A percentile compares a stretch with the other conserved stretches of the same genome.
Evolutionary conservation across 2,888 invertebrate species (phyloP).

Genomic region (Erannis defoliaria): DNA sequence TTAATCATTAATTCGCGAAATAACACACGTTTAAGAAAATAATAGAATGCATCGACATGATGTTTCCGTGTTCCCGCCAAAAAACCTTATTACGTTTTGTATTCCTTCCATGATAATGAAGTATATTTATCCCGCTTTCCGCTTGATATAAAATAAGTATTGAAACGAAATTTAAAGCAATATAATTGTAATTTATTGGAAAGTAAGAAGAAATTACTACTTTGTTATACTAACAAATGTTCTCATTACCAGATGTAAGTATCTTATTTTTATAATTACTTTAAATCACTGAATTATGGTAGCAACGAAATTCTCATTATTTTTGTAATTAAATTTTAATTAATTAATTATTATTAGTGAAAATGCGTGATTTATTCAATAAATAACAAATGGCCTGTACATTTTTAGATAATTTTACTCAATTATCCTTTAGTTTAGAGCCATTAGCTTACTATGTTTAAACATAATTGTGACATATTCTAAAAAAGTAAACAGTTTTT

Average conservation of each 20-base stretch:
- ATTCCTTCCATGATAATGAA: constrained; percentile 20
- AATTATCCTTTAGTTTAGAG: constrained; percentile 50
- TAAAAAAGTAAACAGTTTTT: constrained; percentile 1
- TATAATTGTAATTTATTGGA: constrained; percentile 70
- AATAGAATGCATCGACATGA: too few relatives aligned
- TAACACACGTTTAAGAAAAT: too few relatives aligned
- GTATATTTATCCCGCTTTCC: constrained; percentile 37
- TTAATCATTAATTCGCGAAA: too few relatives aligned
- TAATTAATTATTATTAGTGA: constrained; percentile 50
- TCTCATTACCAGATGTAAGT: constrained; percentile 27
- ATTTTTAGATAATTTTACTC: constrained; percentile 71
- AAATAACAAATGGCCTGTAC: constrained; percentile 73
- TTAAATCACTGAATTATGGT: constrained; percentile 6
- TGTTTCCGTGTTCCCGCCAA: too few relatives aligned
- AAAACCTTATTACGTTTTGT: too few relatives aligned
- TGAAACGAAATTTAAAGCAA: constrained; percentile 72
- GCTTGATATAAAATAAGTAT: constrained; percentile 53
- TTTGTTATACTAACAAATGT: constrained; percentile 20
- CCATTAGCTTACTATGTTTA: constrained; percentile 47
- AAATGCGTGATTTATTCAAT: constrained; percentile 68
- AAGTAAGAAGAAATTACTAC: constrained; percentile 44
- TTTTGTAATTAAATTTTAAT: constrained; percentile 23
- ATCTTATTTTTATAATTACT: constrained; percentile 9
- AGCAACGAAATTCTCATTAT: constrained; percentile 36
- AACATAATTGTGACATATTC: constrained; percentile 41